phyloP scores from a whole-genome alignment of 2,113 vertebrate species.

The Numenius arquata region DNA sequence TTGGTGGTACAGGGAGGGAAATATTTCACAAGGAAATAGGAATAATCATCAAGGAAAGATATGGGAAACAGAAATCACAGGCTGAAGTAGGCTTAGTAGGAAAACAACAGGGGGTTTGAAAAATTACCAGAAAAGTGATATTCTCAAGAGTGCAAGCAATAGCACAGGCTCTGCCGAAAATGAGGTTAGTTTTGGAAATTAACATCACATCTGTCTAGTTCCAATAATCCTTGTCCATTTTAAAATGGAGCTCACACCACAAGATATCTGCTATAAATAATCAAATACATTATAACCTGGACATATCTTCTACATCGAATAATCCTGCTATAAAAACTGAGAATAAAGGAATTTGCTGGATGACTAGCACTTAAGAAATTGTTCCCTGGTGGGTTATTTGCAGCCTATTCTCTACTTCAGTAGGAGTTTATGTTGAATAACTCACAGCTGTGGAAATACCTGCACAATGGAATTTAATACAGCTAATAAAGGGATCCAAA shows the following conservation, averaged over 20 bases:
- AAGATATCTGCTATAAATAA: conserved; percentile 52
- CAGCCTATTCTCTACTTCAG: conserved; percentile 50
- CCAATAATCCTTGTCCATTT: conserved; percentile 37
- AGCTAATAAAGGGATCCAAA: conserved; percentile 37
- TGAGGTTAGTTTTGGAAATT: conserved; percentile 51
- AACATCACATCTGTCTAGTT: conserved; percentile 48
- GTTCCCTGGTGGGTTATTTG: conserved; percentile 56
- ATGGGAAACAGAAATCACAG: neutral
- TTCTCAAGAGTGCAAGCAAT: conserved; percentile 30
- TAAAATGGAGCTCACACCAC: neutral
- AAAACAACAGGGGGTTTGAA: conserved; percentile 22
- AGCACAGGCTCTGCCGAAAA: conserved; percentile 15
- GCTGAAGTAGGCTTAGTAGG: neutral
- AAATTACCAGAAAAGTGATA: conserved; percentile 52
- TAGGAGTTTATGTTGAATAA: conserved; percentile 64
- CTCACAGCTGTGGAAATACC: conserved; percentile 62
- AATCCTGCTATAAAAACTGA: conserved; percentile 57
- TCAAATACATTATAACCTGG: conserved; percentile 47
- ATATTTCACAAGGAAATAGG: neutral
- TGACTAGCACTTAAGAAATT: conserved; percentile 62
- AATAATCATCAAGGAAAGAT: neutral
- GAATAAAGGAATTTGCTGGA: conserved; percentile 64
- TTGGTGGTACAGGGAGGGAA: neutral
- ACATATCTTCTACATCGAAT: conserved; percentile 20
- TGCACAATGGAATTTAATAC: conserved; percentile 33